These are phyloP conservation scores for Masticophis lateralis DNA, from an alignment of 2,797 vertebrate species.

Conservation along the genomic window DNA sequence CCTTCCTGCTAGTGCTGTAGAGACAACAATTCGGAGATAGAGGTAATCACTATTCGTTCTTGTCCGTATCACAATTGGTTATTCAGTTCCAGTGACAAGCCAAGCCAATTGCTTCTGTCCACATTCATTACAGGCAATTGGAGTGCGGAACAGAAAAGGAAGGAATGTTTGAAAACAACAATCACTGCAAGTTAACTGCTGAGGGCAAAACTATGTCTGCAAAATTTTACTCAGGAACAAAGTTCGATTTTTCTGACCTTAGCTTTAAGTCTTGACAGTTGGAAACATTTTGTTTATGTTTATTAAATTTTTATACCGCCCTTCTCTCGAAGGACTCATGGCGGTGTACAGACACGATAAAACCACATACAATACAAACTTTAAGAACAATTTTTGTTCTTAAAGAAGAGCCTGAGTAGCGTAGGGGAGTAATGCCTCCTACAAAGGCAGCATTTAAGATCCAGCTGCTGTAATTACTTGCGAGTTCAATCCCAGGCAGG, in stretches of 20 bases:
- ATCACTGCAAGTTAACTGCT: background rate
- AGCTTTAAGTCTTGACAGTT: background rate
- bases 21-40: constrained; percentile 18
- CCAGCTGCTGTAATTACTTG: too few relatives aligned
- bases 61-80: constrained; percentile 31
- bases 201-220: background rate
- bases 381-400: too few relatives aligned
- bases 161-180: constrained; percentile 16
- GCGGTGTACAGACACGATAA: too few relatives aligned
- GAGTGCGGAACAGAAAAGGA: constrained; percentile 14
- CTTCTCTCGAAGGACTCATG: too few relatives aligned
- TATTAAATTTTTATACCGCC: too few relatives aligned
- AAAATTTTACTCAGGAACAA: background rate
- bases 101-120: constrained; percentile 32
- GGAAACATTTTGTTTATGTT: background rate
- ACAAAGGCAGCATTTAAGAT: too few relatives aligned
- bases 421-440: too few relatives aligned
- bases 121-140: constrained; percentile 31
- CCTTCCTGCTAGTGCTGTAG: constrained; percentile 3
- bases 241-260: background rate
- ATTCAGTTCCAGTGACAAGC: constrained; percentile 34
- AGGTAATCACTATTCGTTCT: constrained; percentile 22
- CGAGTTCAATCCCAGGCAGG: too few relatives aligned
- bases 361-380: too few relatives aligned
- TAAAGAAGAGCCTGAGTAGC: too few relatives aligned